These are phyloP conservation scores for Melopsittacus undulatus DNA, from an alignment of 2,797 vertebrate genomes.

Conservation along the genomic window DNA sequence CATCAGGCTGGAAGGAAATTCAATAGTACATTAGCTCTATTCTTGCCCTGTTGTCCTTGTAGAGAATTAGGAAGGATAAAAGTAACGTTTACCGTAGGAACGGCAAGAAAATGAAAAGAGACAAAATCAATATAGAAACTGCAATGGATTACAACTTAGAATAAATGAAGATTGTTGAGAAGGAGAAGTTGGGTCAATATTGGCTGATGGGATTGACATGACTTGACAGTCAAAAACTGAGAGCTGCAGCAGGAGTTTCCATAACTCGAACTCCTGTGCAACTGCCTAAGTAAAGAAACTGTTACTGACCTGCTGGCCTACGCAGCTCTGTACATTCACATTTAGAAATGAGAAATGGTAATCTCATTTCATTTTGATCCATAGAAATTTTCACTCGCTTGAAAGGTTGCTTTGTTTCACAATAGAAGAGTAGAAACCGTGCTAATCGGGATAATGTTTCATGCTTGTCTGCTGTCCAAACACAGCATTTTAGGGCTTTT, in stretches of 20 bases:
- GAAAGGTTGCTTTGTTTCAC: not conserved
- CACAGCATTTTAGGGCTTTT: not conserved
- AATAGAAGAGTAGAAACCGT: not conserved
- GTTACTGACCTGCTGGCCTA: not conserved
- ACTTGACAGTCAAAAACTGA: not conserved
- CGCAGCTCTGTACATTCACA: not conserved
- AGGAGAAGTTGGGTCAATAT: slow-evolving; percentile 14
- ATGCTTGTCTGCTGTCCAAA: not conserved
- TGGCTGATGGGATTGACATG: not conserved
- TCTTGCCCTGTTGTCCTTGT: slow-evolving; percentile 15
- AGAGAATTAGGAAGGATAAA: slow-evolving; percentile 45
- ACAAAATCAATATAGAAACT: slow-evolving; percentile 43
- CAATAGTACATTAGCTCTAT: not conserved
- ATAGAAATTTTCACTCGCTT: not conserved
- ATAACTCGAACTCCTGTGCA: not conserved
- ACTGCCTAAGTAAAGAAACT: not conserved
- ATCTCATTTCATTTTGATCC: not conserved
- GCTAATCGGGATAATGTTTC: not conserved
- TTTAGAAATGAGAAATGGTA: not conserved
- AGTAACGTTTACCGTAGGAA: slow-evolving; percentile 12
- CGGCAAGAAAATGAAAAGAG: slow-evolving; percentile 38
- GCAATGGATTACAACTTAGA: slow-evolving; percentile 10
- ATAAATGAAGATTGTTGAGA: not conserved
- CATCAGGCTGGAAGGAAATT: slow-evolving; percentile 45
- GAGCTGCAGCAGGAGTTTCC: not conserved